Conservation (phyloP, 2,888 invertebrate species). For the Amorpha juglandis region DNA sequence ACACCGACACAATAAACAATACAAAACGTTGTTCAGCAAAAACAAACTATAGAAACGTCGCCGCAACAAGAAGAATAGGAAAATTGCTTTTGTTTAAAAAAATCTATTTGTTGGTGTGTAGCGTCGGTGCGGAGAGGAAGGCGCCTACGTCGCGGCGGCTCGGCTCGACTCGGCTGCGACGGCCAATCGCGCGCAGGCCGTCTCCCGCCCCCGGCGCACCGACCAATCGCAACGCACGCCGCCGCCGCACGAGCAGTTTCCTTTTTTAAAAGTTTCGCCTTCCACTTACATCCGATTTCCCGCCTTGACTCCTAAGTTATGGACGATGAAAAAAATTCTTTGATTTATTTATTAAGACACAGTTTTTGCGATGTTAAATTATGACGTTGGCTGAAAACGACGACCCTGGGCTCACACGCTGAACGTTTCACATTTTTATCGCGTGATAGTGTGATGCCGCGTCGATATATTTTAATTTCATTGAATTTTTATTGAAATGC, state of each 20-base stretch:
- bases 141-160: slow-evolving; percentile 72
- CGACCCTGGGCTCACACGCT: slow-evolving; percentile 41
- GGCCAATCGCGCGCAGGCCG: slow-evolving; percentile 70
- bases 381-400: slow-evolving; percentile 67
- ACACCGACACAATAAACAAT: slow-evolving; percentile 74
- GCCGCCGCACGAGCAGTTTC: slow-evolving; percentile 79
- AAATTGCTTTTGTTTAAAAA: slow-evolving; percentile 84
- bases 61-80: slow-evolving; percentile 83
- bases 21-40: slow-evolving; percentile 78
- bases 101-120: slow-evolving; percentile 74
- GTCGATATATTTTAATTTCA: slow-evolving; percentile 55
- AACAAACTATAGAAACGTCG: slow-evolving; percentile 80
- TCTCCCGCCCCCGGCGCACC: slow-evolving; percentile 71
- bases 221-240: slow-evolving; percentile 67
- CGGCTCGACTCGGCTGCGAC: slow-evolving; percentile 69
- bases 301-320: slow-evolving; percentile 78
- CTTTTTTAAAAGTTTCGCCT: slow-evolving; percentile 83
- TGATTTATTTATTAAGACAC: slow-evolving; percentile 79
- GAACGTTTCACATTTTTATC: slow-evolving; percentile 63
- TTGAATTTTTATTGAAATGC: slow-evolving; percentile 57
- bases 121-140: slow-evolving; percentile 74
- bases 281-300: slow-evolving; percentile 83
- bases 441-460: slow-evolving; percentile 30
- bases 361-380: slow-evolving; percentile 75
- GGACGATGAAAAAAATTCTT: slow-evolving; percentile 74